Evolutionary conservation across 2,888 invertebrate species (phyloP), one percentile per base, ranked within the genome.

Genomic region (Celastrina argiolus): DNA sequence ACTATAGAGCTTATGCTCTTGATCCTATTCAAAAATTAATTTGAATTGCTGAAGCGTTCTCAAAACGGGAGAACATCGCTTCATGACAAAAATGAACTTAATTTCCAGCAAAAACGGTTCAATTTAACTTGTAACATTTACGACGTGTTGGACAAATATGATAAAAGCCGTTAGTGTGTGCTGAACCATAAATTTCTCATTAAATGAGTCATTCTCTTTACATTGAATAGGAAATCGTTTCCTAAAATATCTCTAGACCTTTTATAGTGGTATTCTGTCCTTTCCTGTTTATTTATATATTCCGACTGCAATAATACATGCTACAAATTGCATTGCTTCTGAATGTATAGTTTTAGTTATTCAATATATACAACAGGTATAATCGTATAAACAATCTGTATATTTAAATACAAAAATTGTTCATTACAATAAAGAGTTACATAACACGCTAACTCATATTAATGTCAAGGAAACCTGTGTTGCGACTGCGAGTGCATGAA

Each of bases 101-200:
- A 51, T 22, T 1, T 22, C 22, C 51, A 51, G 7, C 12, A 14
- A 0, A 22, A 22, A 51, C 51, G 10, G 22, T 26, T 51, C 14
- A 51, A 51, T 51, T 51, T 51, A 51, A 12, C 51, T 51, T 22
- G 51, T 14, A 22, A 51, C 45, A 45, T 22, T 22, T 22, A 51
- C 51, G 14, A 51, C 51, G 22, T 18, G 8, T 22, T 51, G 14
- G 12, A 22, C 12, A 26, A 51, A 51, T 51, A 5, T 51, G 34
- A 58, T 31, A 31, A 58, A n/a, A n/a, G 56, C 28, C 28, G 14
- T 31, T n/a, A 58, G 58, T 10, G 26, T 56, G 56, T 8, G 31
- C n/a, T 58, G 58, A 4, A n/a, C 58, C 34, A 34, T 58, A 58
- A 34, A 59, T 34, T 59, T 51, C 6, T 36, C 12, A 51, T 51